Evolutionary conservation across 92 coral and sea anemone species (phyloP).

Genomic region (Chrysogorgia sp.): DNA sequence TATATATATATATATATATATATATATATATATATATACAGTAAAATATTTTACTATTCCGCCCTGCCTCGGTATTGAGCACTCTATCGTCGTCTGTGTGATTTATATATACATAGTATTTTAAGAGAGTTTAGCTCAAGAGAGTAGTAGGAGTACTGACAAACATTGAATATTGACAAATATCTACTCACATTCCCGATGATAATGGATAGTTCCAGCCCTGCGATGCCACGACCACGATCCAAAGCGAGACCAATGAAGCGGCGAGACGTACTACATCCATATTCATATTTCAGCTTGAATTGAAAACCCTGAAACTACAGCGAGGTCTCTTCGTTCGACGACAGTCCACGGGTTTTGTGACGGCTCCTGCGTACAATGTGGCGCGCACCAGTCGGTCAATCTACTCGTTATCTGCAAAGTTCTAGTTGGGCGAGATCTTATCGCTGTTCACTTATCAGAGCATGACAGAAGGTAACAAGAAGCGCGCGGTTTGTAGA

Average conservation of each 20-base stretch:
- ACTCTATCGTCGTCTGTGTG: too few species aligned
- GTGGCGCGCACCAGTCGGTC: too few species aligned
- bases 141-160: not conserved
- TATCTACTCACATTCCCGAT: constrained; percentile 18
- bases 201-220: constrained; percentile 26
- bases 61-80: too few species aligned
- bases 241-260: not conserved
- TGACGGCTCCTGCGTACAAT: too few species aligned
- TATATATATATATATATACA: too few species aligned
- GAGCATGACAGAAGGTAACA: not conserved
- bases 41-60: too few species aligned
- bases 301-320: too few species aligned
- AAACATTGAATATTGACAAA: not conserved
- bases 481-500: not conserved
- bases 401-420: not conserved
- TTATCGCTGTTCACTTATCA: not conserved
- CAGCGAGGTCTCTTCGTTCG: too few species aligned
- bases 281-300: too few species aligned
- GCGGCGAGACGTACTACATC: not conserved
- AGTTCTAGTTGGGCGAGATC: not conserved
- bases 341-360: too few species aligned
- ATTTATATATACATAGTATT: too few species aligned
- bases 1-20: too few species aligned
- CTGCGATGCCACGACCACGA: not conserved
- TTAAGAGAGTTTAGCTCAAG: not conserved